These are phyloP conservation scores for Dyspetes luteomarginatus DNA, from an alignment of 2,888 invertebrate species.

Conservation along the genomic window DNA sequence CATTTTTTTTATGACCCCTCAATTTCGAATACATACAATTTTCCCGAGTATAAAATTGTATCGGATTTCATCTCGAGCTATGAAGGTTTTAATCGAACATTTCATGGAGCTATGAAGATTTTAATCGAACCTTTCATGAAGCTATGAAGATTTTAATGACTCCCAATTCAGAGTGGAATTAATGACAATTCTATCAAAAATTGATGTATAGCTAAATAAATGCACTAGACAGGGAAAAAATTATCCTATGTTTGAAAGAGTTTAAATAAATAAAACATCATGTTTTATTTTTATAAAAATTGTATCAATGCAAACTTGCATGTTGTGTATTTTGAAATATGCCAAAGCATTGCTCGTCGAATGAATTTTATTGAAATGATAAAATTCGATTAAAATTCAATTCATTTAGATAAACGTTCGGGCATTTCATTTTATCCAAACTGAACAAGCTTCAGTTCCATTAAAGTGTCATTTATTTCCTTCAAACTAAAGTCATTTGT, in stretches of 20 bases:
- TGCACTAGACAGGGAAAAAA: not conserved
- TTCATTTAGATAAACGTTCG: not conserved
- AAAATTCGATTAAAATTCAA: not conserved
- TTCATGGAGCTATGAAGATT: not conserved
- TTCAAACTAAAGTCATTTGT: too few species aligned
- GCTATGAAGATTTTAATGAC: not conserved
- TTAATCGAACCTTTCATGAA: not conserved
- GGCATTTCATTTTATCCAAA: too few species aligned
- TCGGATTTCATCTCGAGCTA: not conserved
- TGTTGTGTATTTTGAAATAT: too few species aligned
- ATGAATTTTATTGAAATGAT: not conserved
- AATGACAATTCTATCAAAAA: not conserved
- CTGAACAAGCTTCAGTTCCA: too few species aligned
- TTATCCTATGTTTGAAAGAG: not conserved
- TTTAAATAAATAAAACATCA: not conserved
- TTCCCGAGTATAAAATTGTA: not conserved
- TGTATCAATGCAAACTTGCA: too few species aligned
- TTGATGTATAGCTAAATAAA: too few species aligned
- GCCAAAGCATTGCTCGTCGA: too few species aligned
- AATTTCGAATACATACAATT: not conserved
- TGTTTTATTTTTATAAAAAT: not conserved
- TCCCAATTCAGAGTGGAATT: not conserved
- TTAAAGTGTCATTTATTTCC: too few species aligned
- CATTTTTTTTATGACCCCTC: not conserved
- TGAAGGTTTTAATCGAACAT: not conserved